Evolutionary conservation across 2,888 invertebrate species (phyloP), one percentile per base, ranked within the genome.

Genomic region (Cremastinae sp.): DNA sequence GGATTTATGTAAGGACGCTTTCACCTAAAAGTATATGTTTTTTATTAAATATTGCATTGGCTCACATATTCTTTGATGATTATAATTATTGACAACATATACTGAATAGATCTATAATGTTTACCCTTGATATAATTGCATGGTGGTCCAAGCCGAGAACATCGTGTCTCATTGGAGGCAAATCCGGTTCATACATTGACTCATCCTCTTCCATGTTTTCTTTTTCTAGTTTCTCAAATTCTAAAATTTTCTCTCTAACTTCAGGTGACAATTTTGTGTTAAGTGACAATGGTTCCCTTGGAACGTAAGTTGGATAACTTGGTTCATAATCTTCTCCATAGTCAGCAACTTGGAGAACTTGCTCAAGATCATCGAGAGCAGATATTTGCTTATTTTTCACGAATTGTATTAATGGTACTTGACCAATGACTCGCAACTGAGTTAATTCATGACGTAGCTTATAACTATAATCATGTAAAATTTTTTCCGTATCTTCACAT

Each of bases 351-450:
- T 90, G 87, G 14, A 96, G 88, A 62, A 92, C 88, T 0, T 89
- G 85, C 79, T 96, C 94, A 8, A 96, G 88, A 79, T 94, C 93
- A 4, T 90, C 88, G 8, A 93, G 65, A 64, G 87, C 90, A 0
- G 91, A 89, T 83, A 92, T 91, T 22, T 91, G 90, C 83, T 91
- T 93, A 88, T 95, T 94, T 91, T 93, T 94, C 0, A 95, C 92
- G 91, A 96, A 96, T 43, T 91, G 86, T 71, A 96, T 93, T 74
- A 91, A 92, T 4, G 96, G 96, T 41, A 96, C 93, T 78, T 93
- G 91, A 8, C 96, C 96, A 91, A 96, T 94, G 0, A 96, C 90
- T 75, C 93, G 90, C 0, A 96, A 90, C 71, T 94, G 93, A 1
- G 94, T 93, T 1, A 96, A 90, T 84, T 95, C 94, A 86, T 96